phyloP scores from a whole-genome alignment of 2,888 invertebrate genomes.

The Drosophila affinis region DNA sequence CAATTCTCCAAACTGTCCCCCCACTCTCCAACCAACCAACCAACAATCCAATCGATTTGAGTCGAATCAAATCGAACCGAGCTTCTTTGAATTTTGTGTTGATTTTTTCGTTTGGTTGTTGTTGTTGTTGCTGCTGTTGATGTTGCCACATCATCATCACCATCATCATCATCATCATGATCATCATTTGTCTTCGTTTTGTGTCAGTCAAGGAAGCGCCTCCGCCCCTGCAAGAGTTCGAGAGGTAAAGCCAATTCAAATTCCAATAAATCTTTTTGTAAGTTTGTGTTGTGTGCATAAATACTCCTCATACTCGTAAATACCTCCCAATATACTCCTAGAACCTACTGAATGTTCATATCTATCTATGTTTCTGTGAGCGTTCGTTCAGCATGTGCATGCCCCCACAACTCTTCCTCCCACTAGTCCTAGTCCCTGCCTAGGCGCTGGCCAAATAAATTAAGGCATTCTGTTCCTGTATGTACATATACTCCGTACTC shows the following conservation, averaged over 20 bases:
- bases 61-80: conserved; percentile 25
- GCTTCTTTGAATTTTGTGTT: conserved; percentile 72
- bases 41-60: conserved; percentile 25
- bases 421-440: conserved; percentile 3
- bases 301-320: conserved; percentile 29
- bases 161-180: conserved; percentile 36
- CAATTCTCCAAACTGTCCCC: conserved; percentile 28
- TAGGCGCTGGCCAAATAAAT: conserved; percentile 57
- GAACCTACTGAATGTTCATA: conserved; percentile 22
- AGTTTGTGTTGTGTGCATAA: conserved; percentile 65
- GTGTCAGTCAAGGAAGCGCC: conserved; percentile 71
- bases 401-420: conserved; percentile 18
- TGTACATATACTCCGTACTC: not conserved
- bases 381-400: conserved; percentile 72
- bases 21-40: conserved; percentile 27
- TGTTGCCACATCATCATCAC: conserved; percentile 43
- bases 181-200: conserved; percentile 67
- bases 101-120: conserved; percentile 60
- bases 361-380: conserved; percentile 36
- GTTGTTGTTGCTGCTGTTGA: conserved; percentile 46
- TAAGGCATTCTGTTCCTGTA: conserved; percentile 40
- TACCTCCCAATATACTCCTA: conserved; percentile 42
- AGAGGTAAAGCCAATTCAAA: conserved; percentile 71
- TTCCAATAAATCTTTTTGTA: conserved; percentile 66
- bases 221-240: conserved; percentile 50